These are phyloP conservation scores for Limonius californicus DNA, from an alignment of 1,140 invertebrate species.

Conservation along the genomic window DNA sequence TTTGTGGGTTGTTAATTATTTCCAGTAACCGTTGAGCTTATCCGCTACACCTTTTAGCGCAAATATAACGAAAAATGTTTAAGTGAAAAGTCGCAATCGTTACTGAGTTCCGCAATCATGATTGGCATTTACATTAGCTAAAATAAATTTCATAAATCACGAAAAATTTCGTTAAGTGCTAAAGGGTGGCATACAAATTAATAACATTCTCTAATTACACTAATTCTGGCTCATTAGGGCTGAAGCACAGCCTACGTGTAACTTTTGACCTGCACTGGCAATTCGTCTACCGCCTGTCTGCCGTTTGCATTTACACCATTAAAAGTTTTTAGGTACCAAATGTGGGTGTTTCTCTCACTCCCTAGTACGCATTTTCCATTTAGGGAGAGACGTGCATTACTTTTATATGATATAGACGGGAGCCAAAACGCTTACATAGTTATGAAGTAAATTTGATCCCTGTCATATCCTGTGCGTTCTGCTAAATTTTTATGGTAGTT, in stretches of 20 bases:
- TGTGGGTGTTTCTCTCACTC: background rate
- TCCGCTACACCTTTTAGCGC: too few species aligned
- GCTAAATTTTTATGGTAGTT: background rate
- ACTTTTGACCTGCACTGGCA: conserved; percentile 21
- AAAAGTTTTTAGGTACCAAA: background rate
- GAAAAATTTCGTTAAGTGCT: too few species aligned
- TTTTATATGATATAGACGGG: background rate
- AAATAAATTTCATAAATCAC: too few species aligned
- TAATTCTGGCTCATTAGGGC: conserved; percentile 20
- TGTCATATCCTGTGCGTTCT: conserved; percentile 5
- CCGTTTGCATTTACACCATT: background rate
- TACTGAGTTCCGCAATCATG: too few species aligned
- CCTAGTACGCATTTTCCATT: background rate
- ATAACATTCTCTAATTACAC: conserved; percentile 20
- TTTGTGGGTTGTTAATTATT: too few species aligned
- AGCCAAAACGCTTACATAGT: background rate
- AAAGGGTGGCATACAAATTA: conserved; percentile 19
- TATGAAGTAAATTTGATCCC: conserved; percentile 8
- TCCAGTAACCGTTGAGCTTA: too few species aligned
- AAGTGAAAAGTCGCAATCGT: too few species aligned
- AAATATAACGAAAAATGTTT: too few species aligned
- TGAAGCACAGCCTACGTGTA: conserved; percentile 16
- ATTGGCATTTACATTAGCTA: too few species aligned
- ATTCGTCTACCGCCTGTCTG: conserved; percentile 18
- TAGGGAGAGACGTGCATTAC: background rate